These are phyloP conservation scores for Microtus ochrogaster DNA, from an alignment of 2,113 vertebrate genomes.

Conservation along the genomic window DNA sequence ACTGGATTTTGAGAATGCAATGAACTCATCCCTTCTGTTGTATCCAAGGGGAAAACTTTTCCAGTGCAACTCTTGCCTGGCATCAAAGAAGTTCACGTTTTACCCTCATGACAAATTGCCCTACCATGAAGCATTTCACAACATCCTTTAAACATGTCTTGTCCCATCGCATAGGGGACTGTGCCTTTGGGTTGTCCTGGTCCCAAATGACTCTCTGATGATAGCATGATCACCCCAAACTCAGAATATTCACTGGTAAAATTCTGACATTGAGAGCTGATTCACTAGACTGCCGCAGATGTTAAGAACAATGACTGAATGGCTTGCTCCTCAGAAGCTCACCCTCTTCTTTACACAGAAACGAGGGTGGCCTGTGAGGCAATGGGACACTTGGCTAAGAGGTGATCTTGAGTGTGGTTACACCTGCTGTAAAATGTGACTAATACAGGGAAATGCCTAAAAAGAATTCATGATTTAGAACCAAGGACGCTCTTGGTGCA, in stretches of 20 bases:
- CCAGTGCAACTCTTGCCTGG: background rate
- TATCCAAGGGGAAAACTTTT: background rate
- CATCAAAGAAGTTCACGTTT: background rate
- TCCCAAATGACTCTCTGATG: background rate
- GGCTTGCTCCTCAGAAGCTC: background rate
- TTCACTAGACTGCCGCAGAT: background rate
- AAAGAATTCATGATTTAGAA: constrained; percentile 1
- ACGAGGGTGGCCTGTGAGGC: background rate
- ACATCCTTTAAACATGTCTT: background rate
- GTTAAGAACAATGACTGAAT: background rate
- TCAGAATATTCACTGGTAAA: background rate
- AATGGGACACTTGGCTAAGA: background rate
- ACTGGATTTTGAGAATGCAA: background rate
- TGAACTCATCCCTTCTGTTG: background rate
- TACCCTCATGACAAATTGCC: background rate
- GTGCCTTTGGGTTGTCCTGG: background rate
- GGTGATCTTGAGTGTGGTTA: background rate
- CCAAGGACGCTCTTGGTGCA: background rate
- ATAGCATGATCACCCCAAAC: background rate
- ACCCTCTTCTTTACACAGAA: background rate
- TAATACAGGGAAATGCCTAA: background rate
- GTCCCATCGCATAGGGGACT: background rate
- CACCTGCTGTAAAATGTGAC: background rate
- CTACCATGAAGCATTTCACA: background rate
- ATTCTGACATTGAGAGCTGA: background rate